Percentiles rank a stretch among this genome's conserved stretches.
Conservation (phyloP, 2,797 vertebrate genomes). For the Acrossocheilus wenchowensis region DNA sequence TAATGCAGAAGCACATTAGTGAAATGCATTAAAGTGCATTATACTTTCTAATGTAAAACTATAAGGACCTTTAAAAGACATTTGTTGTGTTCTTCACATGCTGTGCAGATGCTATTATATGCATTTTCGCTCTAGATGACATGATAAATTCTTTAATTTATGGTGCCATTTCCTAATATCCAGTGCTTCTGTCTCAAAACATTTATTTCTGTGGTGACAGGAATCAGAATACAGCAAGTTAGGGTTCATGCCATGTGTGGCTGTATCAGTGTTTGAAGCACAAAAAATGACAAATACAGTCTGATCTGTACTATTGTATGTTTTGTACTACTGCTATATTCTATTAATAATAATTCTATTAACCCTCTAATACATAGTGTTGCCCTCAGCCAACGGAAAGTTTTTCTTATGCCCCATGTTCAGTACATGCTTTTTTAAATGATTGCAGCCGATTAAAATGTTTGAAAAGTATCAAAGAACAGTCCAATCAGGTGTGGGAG, state of each 20-base stretch:
- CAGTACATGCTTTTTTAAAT: no score
- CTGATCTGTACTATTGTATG: neutral
- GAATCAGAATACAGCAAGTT: neutral
- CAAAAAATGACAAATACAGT: neutral
- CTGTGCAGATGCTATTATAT: neutral
- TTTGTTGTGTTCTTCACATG: neutral
- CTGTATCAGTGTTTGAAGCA: neutral
- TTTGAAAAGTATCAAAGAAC: no score
- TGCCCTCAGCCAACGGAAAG: no score
- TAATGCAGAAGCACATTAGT: slow-evolving; percentile 22
- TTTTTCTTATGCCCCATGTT: no score
- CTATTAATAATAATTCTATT: neutral
- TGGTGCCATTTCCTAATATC: neutral
- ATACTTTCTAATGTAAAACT: slow-evolving; percentile 6
- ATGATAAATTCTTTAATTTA: neutral
- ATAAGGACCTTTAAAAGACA: neutral
- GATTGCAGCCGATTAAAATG: no score
- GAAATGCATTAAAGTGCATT: slow-evolving; percentile 18
- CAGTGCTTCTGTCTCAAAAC: neutral
- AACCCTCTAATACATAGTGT: neutral
- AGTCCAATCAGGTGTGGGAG: no score
- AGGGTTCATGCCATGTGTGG: neutral
- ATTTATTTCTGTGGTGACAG: neutral
- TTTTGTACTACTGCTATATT: neutral
- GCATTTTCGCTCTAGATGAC: neutral